These are phyloP conservation scores for Oxyura jamaicensis DNA, from an alignment of 2,113 vertebrate species.

Conservation along the genomic window DNA sequence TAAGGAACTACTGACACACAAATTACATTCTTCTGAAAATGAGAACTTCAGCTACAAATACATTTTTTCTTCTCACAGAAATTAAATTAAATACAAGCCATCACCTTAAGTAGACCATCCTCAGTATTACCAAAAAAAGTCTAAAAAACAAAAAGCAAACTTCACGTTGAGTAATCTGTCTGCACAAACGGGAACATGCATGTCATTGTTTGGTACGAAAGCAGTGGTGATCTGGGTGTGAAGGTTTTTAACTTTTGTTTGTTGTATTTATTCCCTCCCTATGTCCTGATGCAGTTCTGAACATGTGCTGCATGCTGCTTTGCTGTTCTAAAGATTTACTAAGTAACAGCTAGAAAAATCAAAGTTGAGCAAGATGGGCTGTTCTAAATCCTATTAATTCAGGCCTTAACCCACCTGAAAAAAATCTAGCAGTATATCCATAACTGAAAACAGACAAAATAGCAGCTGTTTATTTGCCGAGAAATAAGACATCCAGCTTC, in stretches of 20 bases:
- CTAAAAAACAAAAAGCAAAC: not conserved
- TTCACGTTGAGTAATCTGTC: not conserved
- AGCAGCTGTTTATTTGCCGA: not conserved
- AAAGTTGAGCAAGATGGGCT: accelerated
- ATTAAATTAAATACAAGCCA: not conserved
- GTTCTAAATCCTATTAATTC: not conserved
- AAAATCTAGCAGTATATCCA: not conserved
- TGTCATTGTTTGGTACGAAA: not conserved
- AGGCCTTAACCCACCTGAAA: not conserved
- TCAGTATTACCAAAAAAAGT: not conserved
- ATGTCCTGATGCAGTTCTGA: not conserved
- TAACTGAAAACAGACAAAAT: not conserved
- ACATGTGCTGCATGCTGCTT: not conserved
- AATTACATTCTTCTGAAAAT: not conserved
- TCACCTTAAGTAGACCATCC: not conserved
- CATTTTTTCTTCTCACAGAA: not conserved
- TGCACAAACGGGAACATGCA: not conserved
- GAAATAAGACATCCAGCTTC: not conserved
- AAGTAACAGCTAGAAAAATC: not conserved
- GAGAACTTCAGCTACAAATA: not conserved
- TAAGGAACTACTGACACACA: not conserved
- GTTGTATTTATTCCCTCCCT: not conserved
- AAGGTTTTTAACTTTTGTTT: not conserved
- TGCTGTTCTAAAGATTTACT: not conserved
- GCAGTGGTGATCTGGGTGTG: not conserved